Conservation (phyloP, 2,113 vertebrate species). For the Helogale parvula region DNA sequence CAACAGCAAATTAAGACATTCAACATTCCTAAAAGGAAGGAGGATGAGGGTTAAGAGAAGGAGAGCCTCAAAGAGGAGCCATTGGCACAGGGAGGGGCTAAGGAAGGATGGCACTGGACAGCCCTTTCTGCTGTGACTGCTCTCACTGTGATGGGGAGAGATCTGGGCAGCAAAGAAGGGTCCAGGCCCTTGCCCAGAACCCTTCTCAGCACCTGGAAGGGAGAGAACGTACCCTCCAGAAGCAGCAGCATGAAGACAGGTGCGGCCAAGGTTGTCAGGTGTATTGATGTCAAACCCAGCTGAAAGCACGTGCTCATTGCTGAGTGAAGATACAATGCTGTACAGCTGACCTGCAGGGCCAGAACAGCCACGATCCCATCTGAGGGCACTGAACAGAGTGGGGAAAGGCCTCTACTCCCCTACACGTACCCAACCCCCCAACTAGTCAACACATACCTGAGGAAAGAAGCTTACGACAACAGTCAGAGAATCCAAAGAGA, state of each 20-base stretch:
- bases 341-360: constrained; percentile 92
- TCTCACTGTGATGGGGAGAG: background rate
- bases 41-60: background rate
- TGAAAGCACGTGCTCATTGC: constrained; percentile 92
- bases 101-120: background rate
- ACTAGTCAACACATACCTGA: constrained; percentile 87
- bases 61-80: background rate
- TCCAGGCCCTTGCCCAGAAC: background rate
- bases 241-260: constrained; percentile 96
- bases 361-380: background rate
- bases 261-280: constrained; percentile 93
- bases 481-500: constrained; percentile 96
- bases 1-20: constrained; percentile 96
- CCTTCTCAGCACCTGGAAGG: background rate
- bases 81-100: background rate
- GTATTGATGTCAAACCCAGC: constrained; percentile 95
- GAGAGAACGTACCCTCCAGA: constrained; percentile 91
- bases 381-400: background rate
- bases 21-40: constrained; percentile 89
- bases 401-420: background rate
- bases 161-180: background rate
- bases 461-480: constrained; percentile 97
- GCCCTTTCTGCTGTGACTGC: background rate
- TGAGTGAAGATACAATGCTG: constrained; percentile 93
- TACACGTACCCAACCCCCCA: background rate